These are phyloP conservation scores for Macrophya annulata DNA, from an alignment of 2,888 invertebrate genomes.

Conservation along the genomic window DNA sequence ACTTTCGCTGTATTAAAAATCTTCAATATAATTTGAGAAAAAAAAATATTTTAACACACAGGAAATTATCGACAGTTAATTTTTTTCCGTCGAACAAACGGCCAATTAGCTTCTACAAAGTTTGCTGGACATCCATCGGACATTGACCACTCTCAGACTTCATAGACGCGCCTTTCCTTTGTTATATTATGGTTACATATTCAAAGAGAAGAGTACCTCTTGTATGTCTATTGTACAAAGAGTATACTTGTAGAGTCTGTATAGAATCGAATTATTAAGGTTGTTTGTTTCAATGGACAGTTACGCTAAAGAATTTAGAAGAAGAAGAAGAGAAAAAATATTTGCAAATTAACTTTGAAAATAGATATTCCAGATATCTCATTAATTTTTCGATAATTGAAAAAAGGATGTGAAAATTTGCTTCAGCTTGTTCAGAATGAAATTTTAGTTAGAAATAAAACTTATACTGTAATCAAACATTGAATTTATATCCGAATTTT, in stretches of 20 bases:
- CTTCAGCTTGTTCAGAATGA: neutral
- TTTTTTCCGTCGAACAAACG: neutral
- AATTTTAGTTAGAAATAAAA: neutral
- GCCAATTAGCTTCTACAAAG: conserved; percentile 24
- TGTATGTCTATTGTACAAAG: neutral
- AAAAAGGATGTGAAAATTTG: neutral
- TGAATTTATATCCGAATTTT: neutral
- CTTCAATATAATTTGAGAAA: neutral
- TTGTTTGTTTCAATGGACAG: neutral
- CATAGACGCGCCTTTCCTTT: neutral
- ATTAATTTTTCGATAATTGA: no score
- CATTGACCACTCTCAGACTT: conserved; percentile 38
- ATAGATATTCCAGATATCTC: neutral
- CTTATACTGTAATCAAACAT: neutral
- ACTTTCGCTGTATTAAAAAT: no score
- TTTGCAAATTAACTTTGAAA: neutral
- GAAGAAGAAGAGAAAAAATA: no score
- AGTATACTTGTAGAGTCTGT: conserved; percentile 6
- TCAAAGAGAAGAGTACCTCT: neutral
- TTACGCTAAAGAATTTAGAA: neutral
- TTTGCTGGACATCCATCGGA: conserved; percentile 13
- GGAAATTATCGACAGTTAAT: conserved; percentile 29
- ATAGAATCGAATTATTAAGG: neutral
- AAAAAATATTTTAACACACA: neutral
- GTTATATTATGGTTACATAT: neutral